These are phyloP conservation scores for Drosophila paranaensis DNA, from an alignment of 2,888 invertebrate species.

Conservation along the genomic window DNA sequence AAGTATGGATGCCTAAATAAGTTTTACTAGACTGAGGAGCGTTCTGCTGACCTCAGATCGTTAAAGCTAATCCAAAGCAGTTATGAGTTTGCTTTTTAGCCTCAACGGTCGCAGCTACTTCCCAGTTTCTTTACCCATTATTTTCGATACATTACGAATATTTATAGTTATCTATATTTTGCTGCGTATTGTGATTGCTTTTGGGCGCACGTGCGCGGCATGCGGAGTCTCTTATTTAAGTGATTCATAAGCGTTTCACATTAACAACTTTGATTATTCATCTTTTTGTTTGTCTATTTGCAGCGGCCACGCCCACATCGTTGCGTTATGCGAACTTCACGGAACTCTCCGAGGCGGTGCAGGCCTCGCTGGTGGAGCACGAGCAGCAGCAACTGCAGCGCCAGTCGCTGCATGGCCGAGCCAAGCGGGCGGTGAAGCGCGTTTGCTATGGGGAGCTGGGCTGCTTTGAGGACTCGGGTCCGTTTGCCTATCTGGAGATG, in stretches of 20 bases:
- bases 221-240: slow-evolving; percentile 26
- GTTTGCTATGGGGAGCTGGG: slow-evolving; percentile 96
- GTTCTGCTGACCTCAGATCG: no score
- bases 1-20: no score
- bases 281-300: slow-evolving; percentile 18
- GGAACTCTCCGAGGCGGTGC: slow-evolving; percentile 71
- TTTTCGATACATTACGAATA: not conserved
- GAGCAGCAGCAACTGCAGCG: slow-evolving; percentile 58
- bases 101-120: not conserved
- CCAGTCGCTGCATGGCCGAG: slow-evolving; percentile 83
- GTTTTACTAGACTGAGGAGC: no score
- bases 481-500: slow-evolving; percentile 95
- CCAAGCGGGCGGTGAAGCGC: slow-evolving; percentile 91
- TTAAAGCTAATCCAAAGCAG: not conserved
- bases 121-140: not conserved
- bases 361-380: slow-evolving; percentile 67
- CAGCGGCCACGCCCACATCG: slow-evolving; percentile 43
- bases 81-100: not conserved
- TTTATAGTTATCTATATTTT: not conserved
- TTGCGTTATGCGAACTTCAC: slow-evolving; percentile 57
- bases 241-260: not conserved
- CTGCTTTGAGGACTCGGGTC: slow-evolving; percentile 96
- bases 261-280: not conserved
- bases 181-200: not conserved
- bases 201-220: slow-evolving; percentile 29